A percentile compares a stretch with the other conserved stretches of the same genome.
phyloP scores from a whole-genome alignment of 2,113 vertebrate genomes.

The Seriola rivoliana region DNA sequence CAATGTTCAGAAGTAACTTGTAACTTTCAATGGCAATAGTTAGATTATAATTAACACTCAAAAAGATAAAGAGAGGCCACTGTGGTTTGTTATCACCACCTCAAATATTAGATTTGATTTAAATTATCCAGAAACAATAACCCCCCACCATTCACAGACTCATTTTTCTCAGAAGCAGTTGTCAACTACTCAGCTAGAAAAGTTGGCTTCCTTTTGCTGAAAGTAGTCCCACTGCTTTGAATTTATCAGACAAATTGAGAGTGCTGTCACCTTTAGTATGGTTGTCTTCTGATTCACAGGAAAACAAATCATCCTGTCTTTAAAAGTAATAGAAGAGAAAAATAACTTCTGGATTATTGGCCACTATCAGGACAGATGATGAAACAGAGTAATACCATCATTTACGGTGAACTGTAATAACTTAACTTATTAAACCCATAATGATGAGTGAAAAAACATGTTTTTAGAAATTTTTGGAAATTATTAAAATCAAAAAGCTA shows the following conservation, averaged over 20 bases:
- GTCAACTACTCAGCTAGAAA: background rate
- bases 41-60: background rate
- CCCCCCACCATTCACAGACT: too few relatives aligned
- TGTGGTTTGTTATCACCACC: background rate
- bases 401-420: background rate
- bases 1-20: background rate
- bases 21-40: background rate
- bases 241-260: slow-evolving; percentile 3
- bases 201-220: background rate
- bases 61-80: background rate
- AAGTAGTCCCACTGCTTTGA: background rate
- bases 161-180: too few relatives aligned
- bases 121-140: background rate
- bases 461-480: too few relatives aligned
- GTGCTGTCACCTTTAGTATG: background rate
- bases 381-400: background rate
- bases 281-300: background rate
- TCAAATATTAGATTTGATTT: background rate
- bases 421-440: background rate
- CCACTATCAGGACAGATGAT: background rate
- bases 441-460: too few relatives aligned
- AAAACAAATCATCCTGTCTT: background rate
- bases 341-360: background rate
- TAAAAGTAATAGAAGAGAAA: background rate
- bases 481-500: too few relatives aligned